Conservation (phyloP, 2,797 vertebrate species). For the Ptychadena robeensis region DNA sequence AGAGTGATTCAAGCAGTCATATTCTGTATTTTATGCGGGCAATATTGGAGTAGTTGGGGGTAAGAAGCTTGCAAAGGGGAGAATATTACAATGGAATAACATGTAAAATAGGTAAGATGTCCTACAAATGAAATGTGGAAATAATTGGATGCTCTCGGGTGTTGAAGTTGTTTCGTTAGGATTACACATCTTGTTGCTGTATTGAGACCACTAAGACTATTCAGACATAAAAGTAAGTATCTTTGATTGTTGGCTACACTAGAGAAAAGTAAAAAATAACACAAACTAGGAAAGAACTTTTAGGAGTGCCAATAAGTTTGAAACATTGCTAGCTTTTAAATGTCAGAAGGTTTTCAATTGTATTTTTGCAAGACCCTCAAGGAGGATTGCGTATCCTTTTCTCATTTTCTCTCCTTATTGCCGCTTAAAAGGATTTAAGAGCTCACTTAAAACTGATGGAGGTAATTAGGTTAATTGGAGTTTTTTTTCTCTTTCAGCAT, state of each 20-base stretch:
- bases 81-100: background rate
- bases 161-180: conserved; percentile 22
- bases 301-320: conserved; percentile 6
- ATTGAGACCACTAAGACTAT: background rate
- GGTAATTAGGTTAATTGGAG: conserved; percentile 55
- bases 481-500: conserved; percentile 78
- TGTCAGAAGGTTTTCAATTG: background rate
- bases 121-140: conserved; percentile 38
- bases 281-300: background rate
- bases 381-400: conserved; percentile 34
- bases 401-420: conserved; percentile 51
- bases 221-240: conserved; percentile 8
- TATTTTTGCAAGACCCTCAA: conserved; percentile 41
- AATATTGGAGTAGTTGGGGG: no score
- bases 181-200: background rate
- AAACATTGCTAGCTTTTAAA: conserved; percentile 14
- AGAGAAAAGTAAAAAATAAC: conserved; percentile 1
- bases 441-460: conserved; percentile 51
- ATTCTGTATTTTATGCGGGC: no score
- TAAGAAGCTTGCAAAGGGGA: background rate
- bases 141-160: conserved; percentile 3
- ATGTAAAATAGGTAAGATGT: background rate
- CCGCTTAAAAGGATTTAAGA: conserved; percentile 57
- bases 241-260: background rate
- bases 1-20: no score